Evolutionary conservation across 2,888 invertebrate genomes (phyloP), one percentile per base, ranked within the genome.

Genomic region (Eristalis intricaria): DNA sequence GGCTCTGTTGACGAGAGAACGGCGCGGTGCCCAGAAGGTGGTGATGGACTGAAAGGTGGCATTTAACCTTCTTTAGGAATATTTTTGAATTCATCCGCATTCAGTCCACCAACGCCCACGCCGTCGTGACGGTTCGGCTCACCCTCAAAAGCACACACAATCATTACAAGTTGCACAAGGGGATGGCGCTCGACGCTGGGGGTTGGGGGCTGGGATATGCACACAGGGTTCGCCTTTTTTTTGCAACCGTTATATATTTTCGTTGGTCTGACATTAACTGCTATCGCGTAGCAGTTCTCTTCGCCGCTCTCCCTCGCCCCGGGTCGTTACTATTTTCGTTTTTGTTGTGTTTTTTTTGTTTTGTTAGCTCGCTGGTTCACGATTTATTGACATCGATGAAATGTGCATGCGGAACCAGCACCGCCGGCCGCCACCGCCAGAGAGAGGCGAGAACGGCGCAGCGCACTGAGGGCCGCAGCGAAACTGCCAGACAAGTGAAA

Each of bases 371-470:
- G 32, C 75, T 70, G 71, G 43, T 68, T 26, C 58, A 84, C 79
- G 87, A 87, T 87, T 87, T 87, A 87, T 87, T 87, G 84, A 87
- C 87, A 84, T 80, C 87, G 83, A 87, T 87, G 87, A 87, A 87
- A 87, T 87, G 87, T 87, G 87, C 87, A 87, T 84, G 87, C 87
- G 87, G 87, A 87, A 87, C 87, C 84, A 84, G 76, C 82, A 82
- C 77, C 69, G 40, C 13, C 11, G 5, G 58, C 35, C 64, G 26
- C 15, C 29, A 29, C 40, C 64, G 29, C 4, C n/a, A 40, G 15
- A 22, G 11, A 50, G 19, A 40, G 26, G 26, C 26, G 26, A 26
- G 26, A 26, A 26, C 26, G 3, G 43, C n/a, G n/a, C n/a, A 58
- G 58, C 58, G 11, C 23, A 11, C 23, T 2, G 26, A 23, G 58